Percentiles rank a stretch among this genome's conserved stretches.
Conservation (phyloP, 2,888 invertebrate genomes). For the Troides oblongomaculatus region DNA sequence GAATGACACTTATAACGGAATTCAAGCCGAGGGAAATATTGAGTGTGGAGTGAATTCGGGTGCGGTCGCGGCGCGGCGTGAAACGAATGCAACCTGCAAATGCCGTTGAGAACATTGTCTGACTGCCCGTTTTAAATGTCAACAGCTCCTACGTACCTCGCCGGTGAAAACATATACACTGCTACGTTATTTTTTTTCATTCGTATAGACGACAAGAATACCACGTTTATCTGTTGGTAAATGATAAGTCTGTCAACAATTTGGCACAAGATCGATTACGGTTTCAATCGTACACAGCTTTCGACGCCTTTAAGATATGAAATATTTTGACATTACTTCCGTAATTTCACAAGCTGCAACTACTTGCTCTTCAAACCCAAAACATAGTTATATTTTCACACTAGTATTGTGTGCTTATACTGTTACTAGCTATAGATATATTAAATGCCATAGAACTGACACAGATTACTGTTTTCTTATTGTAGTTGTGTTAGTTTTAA, state of each 20-base stretch:
- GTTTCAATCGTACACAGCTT: no score
- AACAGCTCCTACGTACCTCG: neutral
- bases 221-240: no score
- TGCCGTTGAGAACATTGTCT: slow-evolving; percentile 53
- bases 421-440: no score
- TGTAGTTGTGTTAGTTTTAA: no score
- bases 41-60: slow-evolving; percentile 44
- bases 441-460: no score
- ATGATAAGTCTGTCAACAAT: neutral
- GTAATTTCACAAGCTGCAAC: no score
- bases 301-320: no score
- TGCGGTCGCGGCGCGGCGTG: slow-evolving; percentile 34
- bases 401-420: no score
- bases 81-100: slow-evolving; percentile 64
- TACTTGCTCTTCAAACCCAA: no score
- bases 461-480: no score
- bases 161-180: neutral
- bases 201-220: neutral
- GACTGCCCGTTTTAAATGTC: slow-evolving; percentile 12
- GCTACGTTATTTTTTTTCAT: neutral
- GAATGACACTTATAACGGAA: slow-evolving; percentile 35
- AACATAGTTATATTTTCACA: no score
- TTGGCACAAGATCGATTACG: neutral
- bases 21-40: slow-evolving; percentile 42
- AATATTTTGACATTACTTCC: no score